Evolutionary conservation across 2,888 invertebrate genomes (phyloP).

Genomic region (Nineta flava): DNA sequence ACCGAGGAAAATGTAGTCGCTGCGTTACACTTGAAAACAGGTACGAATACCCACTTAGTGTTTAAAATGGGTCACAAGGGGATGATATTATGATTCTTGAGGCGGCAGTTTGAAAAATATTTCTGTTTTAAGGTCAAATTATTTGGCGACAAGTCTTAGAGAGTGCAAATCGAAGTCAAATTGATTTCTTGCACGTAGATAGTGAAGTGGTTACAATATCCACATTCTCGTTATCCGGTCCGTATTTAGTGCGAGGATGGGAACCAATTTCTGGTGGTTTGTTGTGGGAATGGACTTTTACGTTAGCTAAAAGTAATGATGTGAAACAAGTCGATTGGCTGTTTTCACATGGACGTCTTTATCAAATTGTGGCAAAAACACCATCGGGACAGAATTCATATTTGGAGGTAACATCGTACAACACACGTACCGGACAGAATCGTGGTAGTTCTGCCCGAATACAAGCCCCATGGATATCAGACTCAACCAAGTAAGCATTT

Average conservation of each 20-base stretch:
- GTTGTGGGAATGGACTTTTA: conserved; percentile 61
- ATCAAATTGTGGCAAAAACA: conserved; percentile 39
- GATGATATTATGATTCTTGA: conserved; percentile 6
- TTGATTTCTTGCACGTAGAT: conserved; percentile 48
- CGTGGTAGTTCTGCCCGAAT: conserved; percentile 37
- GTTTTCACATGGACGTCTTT: conserved; percentile 38
- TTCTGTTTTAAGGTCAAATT: conserved; percentile 41
- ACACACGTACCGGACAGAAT: conserved; percentile 41
- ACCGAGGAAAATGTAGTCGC: conserved; percentile 81
- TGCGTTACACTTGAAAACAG: conserved; percentile 62
- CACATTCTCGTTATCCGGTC: conserved; percentile 38
- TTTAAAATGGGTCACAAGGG: conserved; percentile 11
- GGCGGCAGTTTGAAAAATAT: no score
- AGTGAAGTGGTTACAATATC: conserved; percentile 58
- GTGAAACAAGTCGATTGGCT: conserved; percentile 36
- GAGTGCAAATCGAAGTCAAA: conserved; percentile 38
- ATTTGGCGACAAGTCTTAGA: conserved; percentile 77
- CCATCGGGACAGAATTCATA: neutral
- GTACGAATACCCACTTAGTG: conserved; percentile 23
- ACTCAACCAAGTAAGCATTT: conserved; percentile 18
- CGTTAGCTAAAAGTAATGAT: conserved; percentile 22
- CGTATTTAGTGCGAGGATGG: conserved; percentile 64
- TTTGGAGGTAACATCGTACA: conserved; percentile 48
- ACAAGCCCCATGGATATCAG: conserved; percentile 41
- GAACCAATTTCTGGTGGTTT: conserved; percentile 55